Evolutionary conservation across 2,113 vertebrate genomes (phyloP), one percentile per base, ranked within the genome.

Genomic region (Alethe diademata): DNA sequence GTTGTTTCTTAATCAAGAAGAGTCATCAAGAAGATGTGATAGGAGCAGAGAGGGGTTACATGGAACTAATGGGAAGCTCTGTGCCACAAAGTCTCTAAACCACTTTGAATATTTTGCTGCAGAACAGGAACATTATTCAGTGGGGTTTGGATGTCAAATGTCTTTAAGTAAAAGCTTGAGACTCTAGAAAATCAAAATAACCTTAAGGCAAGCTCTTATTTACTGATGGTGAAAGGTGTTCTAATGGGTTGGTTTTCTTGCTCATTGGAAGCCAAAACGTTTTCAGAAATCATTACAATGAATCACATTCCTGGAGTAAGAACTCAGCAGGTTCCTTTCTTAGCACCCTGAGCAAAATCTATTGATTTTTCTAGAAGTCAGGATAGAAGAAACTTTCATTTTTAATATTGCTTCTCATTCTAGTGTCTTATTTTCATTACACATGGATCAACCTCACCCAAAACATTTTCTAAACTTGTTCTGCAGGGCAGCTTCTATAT

Each of bases 1-100:
- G 35, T 4, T 47, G 19, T 8, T 76, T 48, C 67, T 48, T 40
- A 36, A 5, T 33, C 23, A 23, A 62, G 38, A 26, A 24, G 14
- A 26, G 26, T 0, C 0, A 35, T 65, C 26, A 14, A 26, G 53
- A n/a, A 58, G 38, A 7, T 22, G 1, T 56, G 35, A 2, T 15
- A 12, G 40, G n/a, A 74, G 35, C 40, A 75, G n/a, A 48, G 80
- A 67, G 31, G 33, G 9, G 2, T 54, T 64, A 16, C 28, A 17
- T 14, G 51, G 60, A 78, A 48, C 22, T 47, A 13, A 38, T 47
- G n/a, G 18, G 53, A 69, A 79, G n/a, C 7, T 66, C 48, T 71
- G 33, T 66, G 61, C 14, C 35, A 17, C 50, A 75, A 12, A 50
- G 6, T 8, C 50, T 88, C 31, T 28, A 86, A 91, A 82, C 38